phyloP scores from a whole-genome alignment of 2,888 invertebrate species.

The Morpho helenor region DNA sequence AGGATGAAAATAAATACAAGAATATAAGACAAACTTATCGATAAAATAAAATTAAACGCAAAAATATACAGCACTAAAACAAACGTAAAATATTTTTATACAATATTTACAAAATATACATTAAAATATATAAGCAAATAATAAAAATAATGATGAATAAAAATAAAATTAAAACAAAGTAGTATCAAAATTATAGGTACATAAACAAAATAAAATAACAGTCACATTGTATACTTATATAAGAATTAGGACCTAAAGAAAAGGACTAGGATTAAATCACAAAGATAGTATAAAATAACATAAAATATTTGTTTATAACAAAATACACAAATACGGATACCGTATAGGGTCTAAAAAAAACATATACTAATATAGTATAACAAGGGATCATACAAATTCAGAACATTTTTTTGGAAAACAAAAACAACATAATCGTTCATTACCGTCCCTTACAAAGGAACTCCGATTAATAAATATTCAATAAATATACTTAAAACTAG shows the following conservation, averaged over 20 bases:
- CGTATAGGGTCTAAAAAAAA: slow-evolving; percentile 58
- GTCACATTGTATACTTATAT: slow-evolving; percentile 26
- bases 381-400: slow-evolving; percentile 65
- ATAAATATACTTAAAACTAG: slow-evolving; percentile 64
- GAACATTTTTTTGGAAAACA: slow-evolving; percentile 65
- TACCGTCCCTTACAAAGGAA: slow-evolving; percentile 60
- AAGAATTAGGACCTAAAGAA: slow-evolving; percentile 41
- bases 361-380: slow-evolving; percentile 68
- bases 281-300: slow-evolving; percentile 32
- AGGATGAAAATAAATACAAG: slow-evolving; percentile 18
- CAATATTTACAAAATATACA: slow-evolving; percentile 32
- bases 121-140: slow-evolving; percentile 10
- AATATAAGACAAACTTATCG: slow-evolving; percentile 17
- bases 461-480: slow-evolving; percentile 53
- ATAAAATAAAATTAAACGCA: slow-evolving; percentile 16
- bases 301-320: slow-evolving; percentile 47
- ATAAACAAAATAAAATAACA: slow-evolving; percentile 21
- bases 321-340: slow-evolving; percentile 75
- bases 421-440: slow-evolving; percentile 50
- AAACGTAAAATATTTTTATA: slow-evolving; percentile 22
- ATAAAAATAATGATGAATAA: slow-evolving; percentile 13
- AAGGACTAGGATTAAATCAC: slow-evolving; percentile 56
- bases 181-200: slow-evolving; percentile 18
- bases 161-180: slow-evolving; percentile 4
- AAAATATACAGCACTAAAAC: slow-evolving; percentile 21